A percentile compares a stretch with the other conserved stretches of the same genome.
These are phyloP conservation scores for Mus musculus DNA, from an alignment of 2,113 vertebrate species.

Conservation along the genomic window GRCm39 chr7:52068501-52069000, in stretches of 20 bases:
- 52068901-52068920: too few species aligned
- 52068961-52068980: neutral
- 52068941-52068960: neutral
- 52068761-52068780: neutral
- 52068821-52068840: fast-evolving
- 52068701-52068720: neutral
- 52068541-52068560: neutral
- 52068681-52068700: too few species aligned
- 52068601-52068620: neutral
- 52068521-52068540: neutral
- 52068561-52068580: neutral
- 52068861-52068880: neutral
- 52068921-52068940: neutral
- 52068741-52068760: neutral
- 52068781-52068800: neutral
- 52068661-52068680: neutral
- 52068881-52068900: neutral
- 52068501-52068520: neutral
- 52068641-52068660: neutral
- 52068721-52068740: neutral
- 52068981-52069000: neutral
- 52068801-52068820: neutral
- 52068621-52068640: neutral
- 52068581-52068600: neutral
- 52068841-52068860: neutral